Evolutionary conservation across 2,888 invertebrate species (phyloP).

Genomic region (Timandra comae): DNA sequence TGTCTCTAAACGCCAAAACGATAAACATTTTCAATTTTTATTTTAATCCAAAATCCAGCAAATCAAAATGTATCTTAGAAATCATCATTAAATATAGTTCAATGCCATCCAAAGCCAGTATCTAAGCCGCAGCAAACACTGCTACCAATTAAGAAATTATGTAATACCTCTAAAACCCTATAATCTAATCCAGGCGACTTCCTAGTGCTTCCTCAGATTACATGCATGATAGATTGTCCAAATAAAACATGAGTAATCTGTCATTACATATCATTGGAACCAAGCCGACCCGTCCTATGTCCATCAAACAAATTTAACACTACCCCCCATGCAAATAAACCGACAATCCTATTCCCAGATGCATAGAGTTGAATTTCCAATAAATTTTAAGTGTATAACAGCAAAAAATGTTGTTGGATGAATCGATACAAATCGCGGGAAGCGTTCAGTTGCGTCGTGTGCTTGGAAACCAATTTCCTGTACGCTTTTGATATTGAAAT

Average conservation of each 20-base stretch:
- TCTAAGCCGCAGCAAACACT: no score
- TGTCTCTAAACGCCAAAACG: no score
- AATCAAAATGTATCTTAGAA: no score
- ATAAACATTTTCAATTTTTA: no score
- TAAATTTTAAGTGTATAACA: no score
- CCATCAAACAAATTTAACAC: slow-evolving; percentile 18
- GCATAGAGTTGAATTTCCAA: no score
- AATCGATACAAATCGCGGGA: slow-evolving; percentile 63
- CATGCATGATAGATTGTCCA: slow-evolving; percentile 31
- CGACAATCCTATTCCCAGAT: slow-evolving; percentile 2
- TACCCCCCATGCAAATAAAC: slow-evolving; percentile 7
- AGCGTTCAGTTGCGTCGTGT: slow-evolving; percentile 53
- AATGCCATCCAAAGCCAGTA: no score
- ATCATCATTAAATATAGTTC: no score
- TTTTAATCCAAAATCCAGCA: no score
- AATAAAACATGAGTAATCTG: slow-evolving; percentile 38
- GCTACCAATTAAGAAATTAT: no score
- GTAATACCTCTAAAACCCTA: slow-evolving; percentile 2
- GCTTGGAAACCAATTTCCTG: slow-evolving; percentile 73
- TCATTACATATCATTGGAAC: slow-evolving; percentile 38
- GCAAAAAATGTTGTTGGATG: slow-evolving; percentile 29
- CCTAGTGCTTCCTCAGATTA: slow-evolving; percentile 29
- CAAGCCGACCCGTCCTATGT: slow-evolving; percentile 29
- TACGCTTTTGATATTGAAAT: slow-evolving; percentile 68
- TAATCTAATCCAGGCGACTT: slow-evolving; percentile 17